Evolutionary conservation across 92 coral and sea anemone species (phyloP).

Genomic region (Parazoanthus atlanticus): DNA sequence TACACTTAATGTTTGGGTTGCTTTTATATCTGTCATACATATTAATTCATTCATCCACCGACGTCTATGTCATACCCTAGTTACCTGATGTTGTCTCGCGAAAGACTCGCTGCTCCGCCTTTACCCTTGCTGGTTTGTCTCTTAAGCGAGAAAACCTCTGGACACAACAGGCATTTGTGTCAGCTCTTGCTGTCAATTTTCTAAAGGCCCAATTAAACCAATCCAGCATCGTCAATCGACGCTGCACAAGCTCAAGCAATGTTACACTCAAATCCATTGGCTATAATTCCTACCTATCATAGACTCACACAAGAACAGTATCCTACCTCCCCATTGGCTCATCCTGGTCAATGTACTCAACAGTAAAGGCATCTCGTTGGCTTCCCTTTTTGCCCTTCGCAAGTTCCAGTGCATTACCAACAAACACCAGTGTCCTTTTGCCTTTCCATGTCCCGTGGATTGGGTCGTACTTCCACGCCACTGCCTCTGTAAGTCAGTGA

Average conservation of each 20-base stretch:
- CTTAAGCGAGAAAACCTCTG: too few relatives aligned
- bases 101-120: too few relatives aligned
- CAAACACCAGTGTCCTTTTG: slow-evolving; percentile 68
- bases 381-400: slow-evolving; percentile 79
- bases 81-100: too few relatives aligned
- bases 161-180: too few relatives aligned
- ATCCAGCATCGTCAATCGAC: background rate
- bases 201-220: background rate
- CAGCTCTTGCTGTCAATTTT: too few relatives aligned
- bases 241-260: background rate
- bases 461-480: slow-evolving; percentile 62
- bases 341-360: slow-evolving; percentile 88
- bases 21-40: too few relatives aligned
- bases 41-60: too few relatives aligned
- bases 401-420: slow-evolving; percentile 75
- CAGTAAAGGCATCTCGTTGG: slow-evolving; percentile 86
- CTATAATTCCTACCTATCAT: background rate
- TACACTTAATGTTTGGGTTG: too few relatives aligned
- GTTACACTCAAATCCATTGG: background rate
- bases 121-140: too few relatives aligned
- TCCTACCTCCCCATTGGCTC: slow-evolving; percentile 87
- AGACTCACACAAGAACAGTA: background rate
- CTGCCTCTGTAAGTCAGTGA: slow-evolving; percentile 59
- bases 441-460: slow-evolving; percentile 67
- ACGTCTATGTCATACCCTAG: too few relatives aligned